Base-by-base conservation (phyloP, 2,888 invertebrate species). In the Andrena camellia region DNA sequence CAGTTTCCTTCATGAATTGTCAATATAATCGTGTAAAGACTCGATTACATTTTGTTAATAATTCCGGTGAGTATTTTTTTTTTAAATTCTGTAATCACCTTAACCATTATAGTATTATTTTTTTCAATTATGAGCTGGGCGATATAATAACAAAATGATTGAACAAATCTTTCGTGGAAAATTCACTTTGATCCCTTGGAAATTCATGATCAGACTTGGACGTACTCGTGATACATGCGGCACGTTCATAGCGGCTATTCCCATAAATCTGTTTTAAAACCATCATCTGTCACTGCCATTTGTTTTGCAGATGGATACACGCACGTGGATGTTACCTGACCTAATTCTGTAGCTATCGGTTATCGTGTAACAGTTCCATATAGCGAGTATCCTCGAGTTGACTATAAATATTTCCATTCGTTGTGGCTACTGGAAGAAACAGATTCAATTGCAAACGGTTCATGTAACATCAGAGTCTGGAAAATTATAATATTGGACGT, bases 261-360 rank as follows among this genome's bases (percentile, higher is more conserved):
- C 72, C 81, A 78, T 78, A 75, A 84, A 85, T 78, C 69, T 50
- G 35, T 64, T 80, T 73, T 77, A 68, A 78, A 77, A 54, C 50
- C 68, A 71, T 80, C 54, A 63, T 33, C 78, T 72, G 74, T 72
- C 76, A 73, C 70, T 57, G 48, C 54, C 64, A 72, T 78, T 81
- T 81, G 68, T 85, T 78, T 60, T 54, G 78, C 74, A 35, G 71
- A 78, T 85, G 59, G 42, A 42, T 42, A 42, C 59, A 54, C 26
- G 33, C 71, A 26, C 52, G 52, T 54, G 68, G 50, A 23, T 66
- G 42, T 20, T 62, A 68, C 63, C 42, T 72, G 80, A 83, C 75
- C 84, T 35, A 72, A 63, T 84, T 84, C 33, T 50, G n/a, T n/a
- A 17, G 42, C 7, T 64, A 77, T 77, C 64, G 70, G 66, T 77